Conservation (phyloP, 2,113 vertebrate species). For the Ictalurus furcatus region DNA sequence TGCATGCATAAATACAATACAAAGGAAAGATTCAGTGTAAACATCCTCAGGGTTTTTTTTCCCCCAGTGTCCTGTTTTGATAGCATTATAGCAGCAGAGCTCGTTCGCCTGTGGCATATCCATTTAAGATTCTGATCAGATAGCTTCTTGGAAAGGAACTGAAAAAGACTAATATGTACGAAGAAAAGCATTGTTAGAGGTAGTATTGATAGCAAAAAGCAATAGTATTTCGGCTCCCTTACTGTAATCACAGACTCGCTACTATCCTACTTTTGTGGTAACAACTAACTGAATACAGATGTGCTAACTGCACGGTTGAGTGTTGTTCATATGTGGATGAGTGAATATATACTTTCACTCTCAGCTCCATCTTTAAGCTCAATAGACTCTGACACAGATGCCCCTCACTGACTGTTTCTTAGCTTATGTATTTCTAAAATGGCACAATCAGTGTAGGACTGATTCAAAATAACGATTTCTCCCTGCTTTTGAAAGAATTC, state of each 20-base stretch:
- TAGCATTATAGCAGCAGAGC: background rate
- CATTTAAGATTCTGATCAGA: conserved; percentile 40
- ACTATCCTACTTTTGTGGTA: conserved; percentile 23
- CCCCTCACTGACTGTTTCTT: conserved; percentile 16
- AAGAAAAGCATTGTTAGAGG: conserved; percentile 2
- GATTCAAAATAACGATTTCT: conserved; percentile 43
- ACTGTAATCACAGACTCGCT: background rate
- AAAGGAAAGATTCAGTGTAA: conserved; percentile 30
- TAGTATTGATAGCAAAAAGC: conserved; percentile 9
- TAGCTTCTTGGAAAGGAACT: conserved; percentile 22
- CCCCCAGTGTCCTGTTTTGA: conserved; percentile 21
- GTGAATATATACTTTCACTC: conserved; percentile 6
- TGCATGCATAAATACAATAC: background rate
- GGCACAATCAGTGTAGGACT: conserved; percentile 18
- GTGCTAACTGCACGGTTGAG: background rate
- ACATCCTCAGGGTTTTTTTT: conserved; percentile 23
- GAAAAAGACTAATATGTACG: conserved; percentile 35
- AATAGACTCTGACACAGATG: background rate
- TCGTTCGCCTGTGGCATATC: conserved; percentile 24
- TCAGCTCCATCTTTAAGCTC: conserved; percentile 9
- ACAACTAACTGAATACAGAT: conserved; percentile 21
- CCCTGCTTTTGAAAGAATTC: conserved; percentile 20
- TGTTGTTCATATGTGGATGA: background rate
- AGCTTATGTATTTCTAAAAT: conserved; percentile 32
- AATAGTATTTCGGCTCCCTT: conserved; percentile 9